phyloP scores from a whole-genome alignment of 2,888 invertebrate genomes.

The Nomada fabriciana region DNA sequence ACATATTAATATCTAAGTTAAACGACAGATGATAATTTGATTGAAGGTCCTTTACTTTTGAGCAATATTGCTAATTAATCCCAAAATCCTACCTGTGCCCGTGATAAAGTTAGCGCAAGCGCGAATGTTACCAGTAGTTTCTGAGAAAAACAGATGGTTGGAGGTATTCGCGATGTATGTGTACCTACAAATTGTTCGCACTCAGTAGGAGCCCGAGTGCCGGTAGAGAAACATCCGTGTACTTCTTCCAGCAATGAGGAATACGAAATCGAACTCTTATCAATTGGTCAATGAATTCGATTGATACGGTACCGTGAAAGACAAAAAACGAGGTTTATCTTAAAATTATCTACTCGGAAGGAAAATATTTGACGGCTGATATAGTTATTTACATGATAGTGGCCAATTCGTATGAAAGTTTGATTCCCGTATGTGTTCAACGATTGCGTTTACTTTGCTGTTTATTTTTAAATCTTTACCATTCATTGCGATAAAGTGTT shows the following conservation, averaged over 20 bases:
- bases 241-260: conserved; percentile 5
- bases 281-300: not conserved
- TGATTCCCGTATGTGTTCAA: not conserved
- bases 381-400: not conserved
- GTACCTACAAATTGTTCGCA: conserved; percentile 43
- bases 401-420: not conserved
- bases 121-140: conserved; percentile 38
- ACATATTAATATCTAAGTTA: not conserved
- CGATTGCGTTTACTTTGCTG: not conserved
- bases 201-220: conserved; percentile 46
- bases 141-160: conserved; percentile 52
- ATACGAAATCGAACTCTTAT: not conserved
- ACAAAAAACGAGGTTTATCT: not conserved
- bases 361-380: not conserved
- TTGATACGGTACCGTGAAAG: not conserved
- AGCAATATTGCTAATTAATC: conserved; percentile 5
- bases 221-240: conserved; percentile 33
- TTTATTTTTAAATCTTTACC: not conserved
- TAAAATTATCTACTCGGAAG: not conserved
- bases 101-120: conserved; percentile 61
- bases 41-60: not conserved
- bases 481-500: too few relatives aligned
- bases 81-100: not conserved
- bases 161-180: conserved; percentile 19
- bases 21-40: not conserved